Evolutionary conservation across 2,888 invertebrate species (phyloP), one percentile per base, ranked within the genome.

Genomic region (Scelioninae gen. 1): DNA sequence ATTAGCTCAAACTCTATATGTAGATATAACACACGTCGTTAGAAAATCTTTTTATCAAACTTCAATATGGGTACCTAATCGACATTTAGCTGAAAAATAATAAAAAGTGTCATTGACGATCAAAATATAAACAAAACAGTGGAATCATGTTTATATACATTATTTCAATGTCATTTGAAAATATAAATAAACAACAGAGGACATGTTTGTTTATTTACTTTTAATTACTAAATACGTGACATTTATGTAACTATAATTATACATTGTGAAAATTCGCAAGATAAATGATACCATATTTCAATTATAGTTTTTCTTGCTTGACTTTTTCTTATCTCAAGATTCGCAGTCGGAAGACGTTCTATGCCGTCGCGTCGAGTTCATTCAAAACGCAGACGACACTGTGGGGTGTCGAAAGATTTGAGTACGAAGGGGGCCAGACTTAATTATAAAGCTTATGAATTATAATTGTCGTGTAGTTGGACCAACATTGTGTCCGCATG

Each of bases 391-490:
- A 65, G 82, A 82, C 80, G 74, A 82, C 84, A 84, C 84, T 66
- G 60, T 80, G 86, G 87, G 88, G 83, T 81, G 84, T 86, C 84
- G 69, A 87, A 86, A 87, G 88, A 87, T 87, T 87, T 72, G 79
- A 62, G 60, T 55, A 58, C 77, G 49, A 74, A 62, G 86, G 87
- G 88, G 88, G 83, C 82, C 85, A 79, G 87, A 87, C 88, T 91
- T 92, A 92, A 92, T 92, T 92, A 91, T 91, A 91, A 91, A 90
- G 91, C 90, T 91, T 91, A 89, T 90, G 90, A 90, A 90, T 91
- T 91, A 90, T 90, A 92, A 92, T 92, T 91, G 91, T 91, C 92
- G 92, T 92, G 92, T 92, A 92, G 92, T 92, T 92, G 92, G 88
- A 91, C 90, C 89, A 90, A 91, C 91, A 92, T 92, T 92, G 92